A percentile compares a stretch with the other conserved stretches of the same genome.
Conservation (phyloP, 2,113 vertebrate species). For the Dendropsophus ebraccatus region DNA sequence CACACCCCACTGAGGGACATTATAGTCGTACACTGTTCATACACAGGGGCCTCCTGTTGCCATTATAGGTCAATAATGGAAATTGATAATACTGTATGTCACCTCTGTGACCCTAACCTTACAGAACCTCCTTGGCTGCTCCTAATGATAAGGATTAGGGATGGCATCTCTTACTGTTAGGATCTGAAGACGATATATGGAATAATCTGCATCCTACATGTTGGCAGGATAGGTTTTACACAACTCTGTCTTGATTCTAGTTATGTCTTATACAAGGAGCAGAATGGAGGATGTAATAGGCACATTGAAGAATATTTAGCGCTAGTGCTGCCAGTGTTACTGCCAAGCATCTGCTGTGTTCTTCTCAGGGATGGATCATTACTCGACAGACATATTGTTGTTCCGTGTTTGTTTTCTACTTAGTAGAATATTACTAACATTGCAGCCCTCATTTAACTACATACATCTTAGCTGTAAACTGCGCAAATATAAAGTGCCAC, state of each 20-base stretch:
- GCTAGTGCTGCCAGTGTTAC: slow-evolving; percentile 23
- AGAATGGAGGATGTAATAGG: background rate
- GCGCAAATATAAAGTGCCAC: slow-evolving; percentile 23
- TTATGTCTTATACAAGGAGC: background rate
- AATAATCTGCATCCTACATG: background rate
- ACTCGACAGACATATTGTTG: background rate
- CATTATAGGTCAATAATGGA: too few species aligned
- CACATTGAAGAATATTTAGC: background rate
- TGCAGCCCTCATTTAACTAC: background rate
- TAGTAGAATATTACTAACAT: background rate
- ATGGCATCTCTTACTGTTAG: background rate
- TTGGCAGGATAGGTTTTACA: background rate
- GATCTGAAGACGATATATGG: background rate
- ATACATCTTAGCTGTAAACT: background rate
- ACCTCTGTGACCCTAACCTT: background rate
- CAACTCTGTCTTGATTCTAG: background rate
- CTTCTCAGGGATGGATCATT: background rate
- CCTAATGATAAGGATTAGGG: background rate
- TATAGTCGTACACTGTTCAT: too few species aligned
- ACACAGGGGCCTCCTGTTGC: too few species aligned
- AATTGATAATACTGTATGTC: too few species aligned
- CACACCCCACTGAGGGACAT: too few species aligned
- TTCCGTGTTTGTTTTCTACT: background rate
- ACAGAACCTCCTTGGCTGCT: background rate
- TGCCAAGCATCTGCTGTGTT: slow-evolving; percentile 25